Evolutionary conservation across 2,797 vertebrate species (phyloP).

Genomic region (Chelmon rostratus): DNA sequence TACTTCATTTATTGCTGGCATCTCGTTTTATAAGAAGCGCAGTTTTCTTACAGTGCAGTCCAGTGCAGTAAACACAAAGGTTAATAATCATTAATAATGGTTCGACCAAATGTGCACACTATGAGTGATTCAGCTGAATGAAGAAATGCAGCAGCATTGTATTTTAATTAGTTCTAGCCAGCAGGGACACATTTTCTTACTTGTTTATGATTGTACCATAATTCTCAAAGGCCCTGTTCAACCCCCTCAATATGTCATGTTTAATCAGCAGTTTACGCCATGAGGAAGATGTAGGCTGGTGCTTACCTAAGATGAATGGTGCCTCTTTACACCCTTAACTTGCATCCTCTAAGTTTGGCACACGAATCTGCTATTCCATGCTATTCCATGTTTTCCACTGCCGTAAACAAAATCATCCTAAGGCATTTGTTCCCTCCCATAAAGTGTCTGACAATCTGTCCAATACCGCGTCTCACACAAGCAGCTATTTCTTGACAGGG

Average conservation of each 20-base stretch:
- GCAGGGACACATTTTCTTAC: slow-evolving; percentile 65
- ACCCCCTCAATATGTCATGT: slow-evolving; percentile 72
- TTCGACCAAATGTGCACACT: not conserved
- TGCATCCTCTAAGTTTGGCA: slow-evolving; percentile 44
- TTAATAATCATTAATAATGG: slow-evolving; percentile 1
- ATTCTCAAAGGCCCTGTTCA: slow-evolving; percentile 67
- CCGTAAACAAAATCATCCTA: slow-evolving; percentile 70
- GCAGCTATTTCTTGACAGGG: slow-evolving; percentile 70
- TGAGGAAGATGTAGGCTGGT: slow-evolving; percentile 59
- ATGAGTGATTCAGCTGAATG: slow-evolving; percentile 41
- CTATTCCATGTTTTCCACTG: slow-evolving; percentile 46
- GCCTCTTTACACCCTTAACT: slow-evolving; percentile 62
- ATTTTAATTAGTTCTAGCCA: slow-evolving; percentile 68
- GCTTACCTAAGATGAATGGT: slow-evolving; percentile 73
- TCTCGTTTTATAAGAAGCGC: not conserved
- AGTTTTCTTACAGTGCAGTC: not conserved
- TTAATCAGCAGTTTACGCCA: slow-evolving; percentile 73
- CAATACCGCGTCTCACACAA: slow-evolving; percentile 62
- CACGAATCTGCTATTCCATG: slow-evolving; percentile 26
- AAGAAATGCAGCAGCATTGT: slow-evolving; percentile 44
- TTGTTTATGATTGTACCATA: slow-evolving; percentile 68
- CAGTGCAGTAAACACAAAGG: not conserved
- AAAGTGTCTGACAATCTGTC: slow-evolving; percentile 73
- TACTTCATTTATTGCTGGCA: not conserved
- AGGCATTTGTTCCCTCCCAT: slow-evolving; percentile 65